Percentiles rank a stretch among this genome's conserved stretches.
Conservation (phyloP, 2,113 vertebrate species). For the Sebastes schlegelii region DNA sequence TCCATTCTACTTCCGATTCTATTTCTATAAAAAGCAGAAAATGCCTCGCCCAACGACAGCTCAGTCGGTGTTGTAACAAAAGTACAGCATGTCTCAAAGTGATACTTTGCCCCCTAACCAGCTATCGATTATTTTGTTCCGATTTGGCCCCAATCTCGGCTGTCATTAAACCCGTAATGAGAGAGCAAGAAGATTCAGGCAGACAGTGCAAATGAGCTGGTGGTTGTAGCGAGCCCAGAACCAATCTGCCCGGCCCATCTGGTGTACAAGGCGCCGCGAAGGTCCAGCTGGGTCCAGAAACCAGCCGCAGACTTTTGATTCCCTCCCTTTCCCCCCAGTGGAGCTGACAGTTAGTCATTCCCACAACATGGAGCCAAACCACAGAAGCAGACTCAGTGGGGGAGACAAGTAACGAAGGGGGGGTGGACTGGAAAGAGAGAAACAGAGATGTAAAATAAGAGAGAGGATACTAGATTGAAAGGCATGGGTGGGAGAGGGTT, state of each 20-base stretch:
- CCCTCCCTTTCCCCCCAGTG: not conserved
- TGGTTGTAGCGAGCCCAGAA: slow-evolving; percentile 29
- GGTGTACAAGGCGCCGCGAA: slow-evolving; percentile 25
- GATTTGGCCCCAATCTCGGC: not conserved
- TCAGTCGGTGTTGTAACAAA: not conserved
- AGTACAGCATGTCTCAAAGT: not conserved
- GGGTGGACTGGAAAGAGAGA: not conserved
- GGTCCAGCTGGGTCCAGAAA: slow-evolving; percentile 54
- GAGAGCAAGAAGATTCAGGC: slow-evolving; percentile 40
- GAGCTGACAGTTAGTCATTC: slow-evolving; percentile 59
- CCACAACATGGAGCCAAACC: slow-evolving; percentile 43
- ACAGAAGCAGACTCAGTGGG: not conserved
- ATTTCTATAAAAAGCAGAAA: not conserved
- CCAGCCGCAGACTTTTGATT: not conserved
- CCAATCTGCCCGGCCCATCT: slow-evolving; percentile 65
- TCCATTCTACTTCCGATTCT: too few species aligned
- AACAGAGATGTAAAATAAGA: not conserved
- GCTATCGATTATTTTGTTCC: slow-evolving; percentile 30
- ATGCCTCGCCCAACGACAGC: not conserved
- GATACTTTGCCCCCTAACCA: not conserved
- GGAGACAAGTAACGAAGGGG: slow-evolving; percentile 10
- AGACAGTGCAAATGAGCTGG: slow-evolving; percentile 48
- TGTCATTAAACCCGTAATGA: slow-evolving; percentile 43
- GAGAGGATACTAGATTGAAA: not conserved
- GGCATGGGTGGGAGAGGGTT: not conserved